Percentiles rank a stretch among this genome's conserved stretches.
These are phyloP conservation scores for Amphiprion clarkii DNA, from an alignment of 2,797 vertebrate species.

Conservation along the genomic window DNA sequence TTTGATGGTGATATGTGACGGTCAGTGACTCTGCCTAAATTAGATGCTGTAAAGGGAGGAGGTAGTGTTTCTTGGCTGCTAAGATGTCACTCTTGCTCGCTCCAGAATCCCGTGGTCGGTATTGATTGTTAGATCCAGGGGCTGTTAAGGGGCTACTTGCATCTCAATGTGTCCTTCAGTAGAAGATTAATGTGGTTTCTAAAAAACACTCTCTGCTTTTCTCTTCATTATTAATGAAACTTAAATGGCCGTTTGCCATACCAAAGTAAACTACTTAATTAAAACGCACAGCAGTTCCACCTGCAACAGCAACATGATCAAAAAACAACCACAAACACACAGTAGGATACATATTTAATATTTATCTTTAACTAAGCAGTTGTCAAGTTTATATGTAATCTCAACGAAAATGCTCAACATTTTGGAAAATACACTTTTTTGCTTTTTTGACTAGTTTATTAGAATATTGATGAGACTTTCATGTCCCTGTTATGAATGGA, in stretches of 20 bases:
- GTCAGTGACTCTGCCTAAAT: constrained; percentile 58
- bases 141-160: constrained; percentile 65
- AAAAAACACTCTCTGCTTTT: constrained; percentile 47
- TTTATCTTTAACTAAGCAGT: too few species aligned
- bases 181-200: constrained; percentile 66
- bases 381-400: too few species aligned
- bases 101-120: constrained; percentile 50
- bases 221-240: constrained; percentile 65
- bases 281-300: background rate
- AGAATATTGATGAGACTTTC: too few species aligned
- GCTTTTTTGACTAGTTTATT: too few species aligned
- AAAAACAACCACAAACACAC: too few species aligned
- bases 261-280: constrained; percentile 29
- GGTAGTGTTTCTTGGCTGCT: constrained; percentile 56
- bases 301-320: background rate
- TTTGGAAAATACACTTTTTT: too few species aligned
- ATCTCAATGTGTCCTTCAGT: constrained; percentile 71
- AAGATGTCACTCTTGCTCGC: constrained; percentile 47
- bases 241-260: constrained; percentile 37
- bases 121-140: constrained; percentile 73
- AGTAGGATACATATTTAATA: too few species aligned
- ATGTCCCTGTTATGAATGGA: too few species aligned
- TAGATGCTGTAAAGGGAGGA: constrained; percentile 50
- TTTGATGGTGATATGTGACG: constrained; percentile 44
- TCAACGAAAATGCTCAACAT: too few species aligned